Conservation (phyloP, 2,797 vertebrate genomes). For the Ceryle rudis region DNA sequence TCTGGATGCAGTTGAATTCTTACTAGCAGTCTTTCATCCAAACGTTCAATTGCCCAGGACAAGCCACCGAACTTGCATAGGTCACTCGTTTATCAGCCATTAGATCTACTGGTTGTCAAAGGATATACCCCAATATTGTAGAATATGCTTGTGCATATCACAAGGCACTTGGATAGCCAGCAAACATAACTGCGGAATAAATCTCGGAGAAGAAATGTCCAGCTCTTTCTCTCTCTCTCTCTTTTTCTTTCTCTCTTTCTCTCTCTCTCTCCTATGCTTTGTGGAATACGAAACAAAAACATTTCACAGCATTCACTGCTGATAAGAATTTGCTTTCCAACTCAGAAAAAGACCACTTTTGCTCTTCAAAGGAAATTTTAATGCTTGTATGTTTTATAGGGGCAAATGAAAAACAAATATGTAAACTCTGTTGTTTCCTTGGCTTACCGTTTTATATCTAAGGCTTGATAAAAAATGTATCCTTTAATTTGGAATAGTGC, state of each 20-base stretch:
- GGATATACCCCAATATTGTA: conserved; percentile 80
- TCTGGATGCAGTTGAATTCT: conserved; percentile 94
- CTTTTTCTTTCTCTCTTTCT: conserved; percentile 77
- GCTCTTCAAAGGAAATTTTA: conserved; percentile 78
- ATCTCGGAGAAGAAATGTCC: conserved; percentile 74
- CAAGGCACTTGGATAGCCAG: conserved; percentile 81
- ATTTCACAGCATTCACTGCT: conserved; percentile 80
- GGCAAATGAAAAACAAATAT: conserved; percentile 73
- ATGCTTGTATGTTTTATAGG: conserved; percentile 84
- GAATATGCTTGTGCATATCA: conserved; percentile 80
- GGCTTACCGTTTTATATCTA: conserved; percentile 82
- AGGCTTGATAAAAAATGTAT: conserved; percentile 77
- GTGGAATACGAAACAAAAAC: conserved; percentile 85
- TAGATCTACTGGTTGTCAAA: conserved; percentile 79
- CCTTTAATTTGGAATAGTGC: conserved; percentile 77
- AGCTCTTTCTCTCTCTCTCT: conserved; percentile 81
- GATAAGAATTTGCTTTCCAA: conserved; percentile 87
- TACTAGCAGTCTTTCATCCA: conserved; percentile 88
- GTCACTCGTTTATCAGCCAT: conserved; percentile 78
- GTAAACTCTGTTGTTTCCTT: conserved; percentile 79
- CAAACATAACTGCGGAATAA: conserved; percentile 73
- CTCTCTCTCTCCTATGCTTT: conserved; percentile 83
- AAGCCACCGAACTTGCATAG: conserved; percentile 77
- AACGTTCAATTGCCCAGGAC: conserved; percentile 84
- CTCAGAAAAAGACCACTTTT: conserved; percentile 85